Evolutionary conservation across 1,140 invertebrate species (phyloP).

Genomic region (Drosophila rhopaloa): DNA sequence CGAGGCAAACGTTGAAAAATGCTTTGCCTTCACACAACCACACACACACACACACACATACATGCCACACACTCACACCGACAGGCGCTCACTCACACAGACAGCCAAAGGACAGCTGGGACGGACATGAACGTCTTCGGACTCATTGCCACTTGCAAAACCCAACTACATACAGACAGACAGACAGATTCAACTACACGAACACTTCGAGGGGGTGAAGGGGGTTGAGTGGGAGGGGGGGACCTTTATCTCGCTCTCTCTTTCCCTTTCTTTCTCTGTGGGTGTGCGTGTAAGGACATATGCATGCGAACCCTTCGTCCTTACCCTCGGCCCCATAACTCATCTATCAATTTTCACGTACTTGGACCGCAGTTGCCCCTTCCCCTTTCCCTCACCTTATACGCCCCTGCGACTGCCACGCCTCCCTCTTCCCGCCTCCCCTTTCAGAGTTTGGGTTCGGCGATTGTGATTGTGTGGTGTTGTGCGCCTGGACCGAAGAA

Average conservation of each 20-base stretch:
- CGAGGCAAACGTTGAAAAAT: conserved; percentile 78
- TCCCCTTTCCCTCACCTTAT: conserved; percentile 1
- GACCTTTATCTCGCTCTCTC: conserved; percentile 36
- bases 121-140: conserved; percentile 78
- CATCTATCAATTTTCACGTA: conserved; percentile 85
- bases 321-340: conserved; percentile 68
- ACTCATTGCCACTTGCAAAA: conserved; percentile 81
- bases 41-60: conserved; percentile 18
- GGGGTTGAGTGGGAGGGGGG: background rate
- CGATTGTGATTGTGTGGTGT: conserved; percentile 33
- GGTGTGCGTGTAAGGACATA: conserved; percentile 67
- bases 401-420: conserved; percentile 5
- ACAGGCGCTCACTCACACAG: conserved; percentile 12
- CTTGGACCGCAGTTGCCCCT: conserved; percentile 69
- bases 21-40: conserved; percentile 46
- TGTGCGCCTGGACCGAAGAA: conserved; percentile 57
- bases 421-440: background rate
- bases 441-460: conserved; percentile 16
- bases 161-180: conserved; percentile 58
- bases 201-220: conserved; percentile 6
- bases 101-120: conserved; percentile 38
- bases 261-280: conserved; percentile 18
- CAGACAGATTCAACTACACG: conserved; percentile 31
- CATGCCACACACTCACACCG: conserved; percentile 20
- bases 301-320: conserved; percentile 69